phyloP scores from a whole-genome alignment of 2,888 invertebrate genomes.

The Eilema caniola region DNA sequence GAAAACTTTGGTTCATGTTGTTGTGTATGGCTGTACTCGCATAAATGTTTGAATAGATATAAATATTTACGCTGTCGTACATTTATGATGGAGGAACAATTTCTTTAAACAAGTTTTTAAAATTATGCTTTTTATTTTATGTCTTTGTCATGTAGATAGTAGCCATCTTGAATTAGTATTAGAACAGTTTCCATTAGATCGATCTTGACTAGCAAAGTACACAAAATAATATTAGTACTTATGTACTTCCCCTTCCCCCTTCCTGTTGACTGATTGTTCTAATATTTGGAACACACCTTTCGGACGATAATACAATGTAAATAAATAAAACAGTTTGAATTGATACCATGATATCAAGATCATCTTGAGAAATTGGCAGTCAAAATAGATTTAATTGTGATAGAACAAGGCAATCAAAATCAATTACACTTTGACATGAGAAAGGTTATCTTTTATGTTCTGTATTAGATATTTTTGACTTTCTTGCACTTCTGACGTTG shows the following conservation, averaged over 20 bases:
- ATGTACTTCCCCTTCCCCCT: too few species aligned
- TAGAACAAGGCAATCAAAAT: neutral
- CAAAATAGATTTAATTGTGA: too few species aligned
- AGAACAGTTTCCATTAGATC: too few species aligned
- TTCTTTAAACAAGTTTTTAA: neutral
- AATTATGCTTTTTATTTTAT: neutral
- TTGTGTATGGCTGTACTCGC: neutral
- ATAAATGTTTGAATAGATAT: slow-evolving; percentile 1
- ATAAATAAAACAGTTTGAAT: too few species aligned
- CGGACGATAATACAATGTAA: too few species aligned
- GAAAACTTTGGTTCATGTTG: slow-evolving; percentile 9
- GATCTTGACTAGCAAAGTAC: too few species aligned
- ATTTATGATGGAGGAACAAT: neutral
- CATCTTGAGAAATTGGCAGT: too few species aligned
- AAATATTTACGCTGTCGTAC: neutral
- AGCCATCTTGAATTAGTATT: neutral
- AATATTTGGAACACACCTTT: too few species aligned
- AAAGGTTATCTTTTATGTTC: neutral
- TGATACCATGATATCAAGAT: too few species aligned
- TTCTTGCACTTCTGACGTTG: too few species aligned
- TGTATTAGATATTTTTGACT: neutral
- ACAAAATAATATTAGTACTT: too few species aligned
- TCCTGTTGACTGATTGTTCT: too few species aligned
- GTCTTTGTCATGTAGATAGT: neutral
- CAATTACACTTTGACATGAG: neutral